These are phyloP conservation scores for Cenopis cana DNA, from an alignment of 2,888 invertebrate species.

Conservation along the genomic window DNA sequence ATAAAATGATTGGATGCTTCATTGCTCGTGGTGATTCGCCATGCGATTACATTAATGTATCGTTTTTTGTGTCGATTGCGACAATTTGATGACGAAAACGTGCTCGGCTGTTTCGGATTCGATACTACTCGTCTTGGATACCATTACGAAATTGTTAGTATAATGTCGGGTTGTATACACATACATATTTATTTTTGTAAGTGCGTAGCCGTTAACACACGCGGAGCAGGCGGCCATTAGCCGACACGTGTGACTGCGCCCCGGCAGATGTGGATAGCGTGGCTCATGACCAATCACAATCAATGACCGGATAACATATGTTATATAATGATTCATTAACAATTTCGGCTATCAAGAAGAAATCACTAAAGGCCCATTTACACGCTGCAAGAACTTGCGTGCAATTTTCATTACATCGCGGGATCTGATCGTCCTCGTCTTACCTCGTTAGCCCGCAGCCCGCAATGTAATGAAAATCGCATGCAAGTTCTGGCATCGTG, in stretches of 20 bases:
- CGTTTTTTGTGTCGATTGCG: constrained; percentile 59
- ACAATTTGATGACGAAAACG: constrained; percentile 53
- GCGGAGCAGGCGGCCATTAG: constrained; percentile 66
- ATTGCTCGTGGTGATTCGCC: constrained; percentile 68
- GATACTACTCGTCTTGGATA: constrained; percentile 14
- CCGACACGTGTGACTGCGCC: constrained; percentile 68
- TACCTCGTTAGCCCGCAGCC: too few species aligned
- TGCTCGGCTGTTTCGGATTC: constrained; percentile 43
- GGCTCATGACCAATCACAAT: constrained; percentile 59
- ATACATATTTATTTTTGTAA: constrained; percentile 50
- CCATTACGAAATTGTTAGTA: constrained; percentile 30
- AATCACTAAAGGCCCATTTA: too few species aligned
- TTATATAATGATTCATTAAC: constrained; percentile 59
- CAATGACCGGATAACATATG: constrained; percentile 57
- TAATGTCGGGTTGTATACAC: constrained; percentile 36
- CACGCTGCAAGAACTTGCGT: too few species aligned
- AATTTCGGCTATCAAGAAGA: constrained; percentile 47
- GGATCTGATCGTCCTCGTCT: too few species aligned
- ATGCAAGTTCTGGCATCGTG: too few species aligned
- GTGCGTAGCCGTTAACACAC: constrained; percentile 56
- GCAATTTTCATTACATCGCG: too few species aligned
- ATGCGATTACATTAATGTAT: constrained; percentile 50
- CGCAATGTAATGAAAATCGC: too few species aligned
- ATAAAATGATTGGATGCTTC: constrained; percentile 53
- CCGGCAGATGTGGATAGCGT: constrained; percentile 64